Base-by-base conservation (phyloP, 2,888 invertebrate species). In the Tridacna gigas region DNA sequence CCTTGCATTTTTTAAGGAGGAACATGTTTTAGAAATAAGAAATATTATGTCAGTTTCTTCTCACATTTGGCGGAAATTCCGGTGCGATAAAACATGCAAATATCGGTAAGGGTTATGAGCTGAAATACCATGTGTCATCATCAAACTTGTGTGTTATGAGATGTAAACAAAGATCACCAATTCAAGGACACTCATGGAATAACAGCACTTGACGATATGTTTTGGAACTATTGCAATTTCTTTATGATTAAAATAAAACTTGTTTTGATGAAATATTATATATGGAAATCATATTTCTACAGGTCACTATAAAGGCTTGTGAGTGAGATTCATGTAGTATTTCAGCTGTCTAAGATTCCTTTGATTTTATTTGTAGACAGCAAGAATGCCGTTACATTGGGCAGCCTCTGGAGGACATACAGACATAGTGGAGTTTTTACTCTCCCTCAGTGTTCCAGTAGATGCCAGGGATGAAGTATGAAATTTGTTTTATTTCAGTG, bases 301-400 rank as follows among this genome's bases (percentile, higher is more conserved):
- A 56, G 9, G 5, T 56, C 11, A 5, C 9, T 56, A 3, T 3
- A 3, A 56, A 5, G 3, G 56, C 5, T 56, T 11, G 9, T 5
- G 2, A 56, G 11, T 51, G 12, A 51, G 15, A 51, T 51, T 15
- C 11, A 15, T 13, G 15, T 13, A 15, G 15, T 13, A 51, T 56
- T 56, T 20, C 11, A 56, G 56, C 2, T 56, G 11, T 3, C 9
- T 3, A 56, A 5, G 15, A 20, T 56, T 20, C 9, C 56, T 9
- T 15, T 56, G 15, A 56, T 20, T 56, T 56, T 56, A 56, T 56
- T 77, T 88, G 71, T 85, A 94, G 94, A 91, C 91, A 82, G 90
- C 91, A 66, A 96, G 98, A 80, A 95, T 97, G 88, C 95, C 97
- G 45, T 95, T 98, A 88, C 98, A 98, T 94, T 98, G 98, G 98